phyloP scores from a whole-genome alignment of 2,797 vertebrate genomes.

The Otolemur crassicaudatus region DNA sequence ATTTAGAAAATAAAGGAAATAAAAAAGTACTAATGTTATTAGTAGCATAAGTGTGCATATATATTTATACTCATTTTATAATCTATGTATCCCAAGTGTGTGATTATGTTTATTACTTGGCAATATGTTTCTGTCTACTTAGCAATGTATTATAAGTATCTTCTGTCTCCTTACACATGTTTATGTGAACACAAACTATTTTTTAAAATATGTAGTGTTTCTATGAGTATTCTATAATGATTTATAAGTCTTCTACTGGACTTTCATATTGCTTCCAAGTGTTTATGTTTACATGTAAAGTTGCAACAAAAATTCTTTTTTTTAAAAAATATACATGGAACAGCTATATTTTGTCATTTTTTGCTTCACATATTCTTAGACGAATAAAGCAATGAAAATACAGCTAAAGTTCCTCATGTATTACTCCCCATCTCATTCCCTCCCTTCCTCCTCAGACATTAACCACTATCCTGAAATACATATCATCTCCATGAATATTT shows the following conservation, averaged over 20 bases:
- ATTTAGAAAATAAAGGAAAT: conserved; percentile 23
- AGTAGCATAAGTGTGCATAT: not conserved
- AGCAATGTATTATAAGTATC: not conserved
- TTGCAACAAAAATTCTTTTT: not conserved
- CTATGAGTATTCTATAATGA: not conserved
- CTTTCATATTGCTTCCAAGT: conserved; percentile 34
- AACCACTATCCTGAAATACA: no score
- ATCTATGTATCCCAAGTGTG: not conserved
- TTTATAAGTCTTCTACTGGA: not conserved
- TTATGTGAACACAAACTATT: not conserved
- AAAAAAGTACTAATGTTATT: not conserved
- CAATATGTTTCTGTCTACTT: conserved; percentile 38
- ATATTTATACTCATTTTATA: not conserved
- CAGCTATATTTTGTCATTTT: not conserved
- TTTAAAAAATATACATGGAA: not conserved
- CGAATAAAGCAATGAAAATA: no score
- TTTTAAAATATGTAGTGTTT: not conserved
- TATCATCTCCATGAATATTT: no score
- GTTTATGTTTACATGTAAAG: conserved; percentile 18
- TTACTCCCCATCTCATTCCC: no score
- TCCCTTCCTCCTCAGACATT: no score
- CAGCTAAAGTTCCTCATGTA: no score
- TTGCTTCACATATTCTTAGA: not conserved
- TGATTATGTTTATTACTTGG: conserved; percentile 24
- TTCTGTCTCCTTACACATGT: not conserved